phyloP scores from a whole-genome alignment of 1,140 invertebrate species.

The Papilio machaon region DNA sequence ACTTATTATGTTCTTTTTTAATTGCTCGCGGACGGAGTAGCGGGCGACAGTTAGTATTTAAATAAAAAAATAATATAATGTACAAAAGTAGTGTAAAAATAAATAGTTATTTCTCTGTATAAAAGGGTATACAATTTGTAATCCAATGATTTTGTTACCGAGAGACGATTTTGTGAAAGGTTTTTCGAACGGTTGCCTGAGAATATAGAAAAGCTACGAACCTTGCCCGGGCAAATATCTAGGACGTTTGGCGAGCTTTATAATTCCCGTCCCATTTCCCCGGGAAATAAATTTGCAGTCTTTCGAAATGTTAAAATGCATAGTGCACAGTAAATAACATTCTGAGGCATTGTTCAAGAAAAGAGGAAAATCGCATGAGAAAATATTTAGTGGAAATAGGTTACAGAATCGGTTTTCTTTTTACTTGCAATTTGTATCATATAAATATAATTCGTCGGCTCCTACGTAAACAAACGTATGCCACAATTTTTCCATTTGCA shows the following conservation, averaged over 20 bases:
- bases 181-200: neutral
- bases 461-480: too few species aligned
- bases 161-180: constrained; percentile 3
- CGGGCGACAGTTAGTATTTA: too few species aligned
- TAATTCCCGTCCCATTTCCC: constrained; percentile 29
- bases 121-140: constrained; percentile 1
- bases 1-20: too few species aligned
- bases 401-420: neutral
- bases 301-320: constrained; percentile 33
- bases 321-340: neutral
- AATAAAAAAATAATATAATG: constrained; percentile 27
- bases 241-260: constrained; percentile 25
- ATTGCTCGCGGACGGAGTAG: too few species aligned
- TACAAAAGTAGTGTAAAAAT: neutral
- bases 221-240: neutral
- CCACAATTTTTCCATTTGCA: too few species aligned
- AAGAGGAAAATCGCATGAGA: constrained; percentile 7
- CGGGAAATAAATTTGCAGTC: constrained; percentile 30
- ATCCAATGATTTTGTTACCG: neutral
- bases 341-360: constrained; percentile 1
- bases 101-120: neutral
- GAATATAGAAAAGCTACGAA: neutral
- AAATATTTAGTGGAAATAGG: constrained; percentile 6
- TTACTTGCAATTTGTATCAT: neutral
- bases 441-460: too few species aligned